A percentile compares a stretch with the other conserved stretches of the same genome.
phyloP scores from a whole-genome alignment of 2,113 vertebrate genomes.

The Shinisaurus crocodilurus region DNA sequence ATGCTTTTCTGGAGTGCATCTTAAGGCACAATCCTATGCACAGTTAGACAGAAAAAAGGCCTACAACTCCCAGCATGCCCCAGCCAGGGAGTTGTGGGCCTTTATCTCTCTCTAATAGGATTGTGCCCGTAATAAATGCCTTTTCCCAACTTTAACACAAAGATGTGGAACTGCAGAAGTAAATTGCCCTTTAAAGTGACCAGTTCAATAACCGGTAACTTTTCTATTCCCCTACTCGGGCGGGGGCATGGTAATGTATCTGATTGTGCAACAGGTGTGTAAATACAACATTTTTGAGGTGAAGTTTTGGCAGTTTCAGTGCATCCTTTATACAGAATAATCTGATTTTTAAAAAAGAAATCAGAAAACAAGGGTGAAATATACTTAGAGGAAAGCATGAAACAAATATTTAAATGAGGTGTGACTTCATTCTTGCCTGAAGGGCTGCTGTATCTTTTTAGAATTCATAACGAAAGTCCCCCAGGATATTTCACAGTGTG shows the following conservation, averaged over 20 bases:
- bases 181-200: conserved; percentile 58
- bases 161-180: conserved; percentile 47
- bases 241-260: conserved; percentile 13
- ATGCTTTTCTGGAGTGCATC: background rate
- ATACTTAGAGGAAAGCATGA: conserved; percentile 50
- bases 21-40: no score
- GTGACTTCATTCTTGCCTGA: conserved; percentile 72
- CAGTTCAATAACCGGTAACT: no score
- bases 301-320: conserved; percentile 33
- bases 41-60: no score
- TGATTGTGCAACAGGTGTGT: conserved; percentile 42
- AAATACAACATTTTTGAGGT: conserved; percentile 36
- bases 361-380: conserved; percentile 44
- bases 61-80: no score
- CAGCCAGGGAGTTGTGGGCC: no score
- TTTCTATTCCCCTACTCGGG: conserved; percentile 7
- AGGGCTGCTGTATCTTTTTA: conserved; percentile 76
- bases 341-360: conserved; percentile 54
- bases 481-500: conserved; percentile 81
- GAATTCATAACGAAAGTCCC: conserved; percentile 83
- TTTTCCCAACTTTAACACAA: background rate
- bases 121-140: no score
- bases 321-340: conserved; percentile 43
- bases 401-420: conserved; percentile 78
- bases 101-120: no score